Base-by-base conservation (phyloP, 2,888 invertebrate genomes). In the Dyspetes luteomarginatus region DNA sequence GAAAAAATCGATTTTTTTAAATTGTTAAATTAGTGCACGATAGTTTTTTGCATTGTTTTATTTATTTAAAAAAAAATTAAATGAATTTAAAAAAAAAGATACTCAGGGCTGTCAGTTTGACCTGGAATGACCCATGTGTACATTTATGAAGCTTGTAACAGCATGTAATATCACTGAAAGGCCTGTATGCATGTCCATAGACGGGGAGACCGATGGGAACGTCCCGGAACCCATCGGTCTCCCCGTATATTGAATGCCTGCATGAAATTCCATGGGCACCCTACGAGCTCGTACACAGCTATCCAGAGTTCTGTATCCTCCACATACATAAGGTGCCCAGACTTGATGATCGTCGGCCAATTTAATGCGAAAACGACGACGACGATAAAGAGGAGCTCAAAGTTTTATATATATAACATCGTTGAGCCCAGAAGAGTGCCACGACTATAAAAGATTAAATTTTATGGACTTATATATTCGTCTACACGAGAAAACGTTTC, bases 201-300 rank as follows among this genome's bases (percentile, higher is more conserved):
- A 77, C n/a, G n/a, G n/a, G n/a, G n/a, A n/a, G n/a, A n/a, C n/a
- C n/a, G n/a, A n/a, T n/a, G n/a, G n/a, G n/a, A n/a, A n/a, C n/a
- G n/a, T n/a, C n/a, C n/a, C n/a, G n/a, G n/a, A n/a, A n/a, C n/a
- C n/a, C n/a, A n/a, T n/a, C n/a, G n/a, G 64, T 71, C 69, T 71
- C 41, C 30, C 64, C 24, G 55, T 68, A 65, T 67, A 83, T 82
- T 56, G 52, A 81, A 78, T 81, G 62, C 65, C 65, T 62, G 67
- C 81, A 75, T 77, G 82, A 82, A 83, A 84, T 84, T 83, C 71
- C 79, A 72, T 80, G 77, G 82, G 69, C 48, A 45, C 75, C 55
- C 58, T 78, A 67, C 73, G 7, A n/a, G 12, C 43, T 45, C n/a
- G n/a, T n/a, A n/a, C n/a, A n/a, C n/a, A n/a, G n/a, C n/a, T n/a